Base-by-base conservation (phyloP, 2,113 vertebrate species). In the Myotis brandtii region DNA sequence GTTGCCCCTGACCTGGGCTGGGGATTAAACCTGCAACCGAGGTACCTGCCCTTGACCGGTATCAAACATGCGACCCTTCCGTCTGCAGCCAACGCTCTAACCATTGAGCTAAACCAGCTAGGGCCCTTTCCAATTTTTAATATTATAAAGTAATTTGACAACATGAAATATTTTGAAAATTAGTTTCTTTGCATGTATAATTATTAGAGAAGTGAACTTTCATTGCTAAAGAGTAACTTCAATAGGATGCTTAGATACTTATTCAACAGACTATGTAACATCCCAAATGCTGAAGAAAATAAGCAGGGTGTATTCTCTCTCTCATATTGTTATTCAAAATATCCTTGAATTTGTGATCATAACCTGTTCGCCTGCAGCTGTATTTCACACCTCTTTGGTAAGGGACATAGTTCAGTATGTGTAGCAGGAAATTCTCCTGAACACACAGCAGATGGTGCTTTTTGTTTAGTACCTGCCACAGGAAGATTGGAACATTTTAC, bases 121-220 rank as follows among this genome's bases (percentile, higher is more conserved):
- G 10, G 59, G 59, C 59, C 25, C 23, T 62, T 62, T 62, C 59
- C 23, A 62, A 62, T 12, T 27, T 62, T 9, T 62, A 27, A 10
- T 27, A 62, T 62, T 62, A 27, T 12, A 62, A 62, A 62, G 25
- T 62, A 27, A 27, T 62, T 62, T 62, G 10, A 10, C 59, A 62
- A 62, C 25, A 13, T 17, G 21, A 80, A 56, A 80, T 86, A 37
- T 27, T 94, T 88, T 13, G 1, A 64, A 76, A 88, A 72, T 70
- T 69, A 76, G 46, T 64, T 84, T 70, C 18, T 95, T 92, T 89
- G 17, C n/a, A 43, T 81, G 23, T 80, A 1, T 77, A 86, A 72
- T 91, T 81, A 77, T 69, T 69, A 62, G 30, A 86, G 72, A 94
- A 62, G 86, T 76, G 48, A 86, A 27, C 86, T 82, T 93, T 97